phyloP scores from a whole-genome alignment of 2,113 vertebrate genomes.

The Caretta caretta region DNA sequence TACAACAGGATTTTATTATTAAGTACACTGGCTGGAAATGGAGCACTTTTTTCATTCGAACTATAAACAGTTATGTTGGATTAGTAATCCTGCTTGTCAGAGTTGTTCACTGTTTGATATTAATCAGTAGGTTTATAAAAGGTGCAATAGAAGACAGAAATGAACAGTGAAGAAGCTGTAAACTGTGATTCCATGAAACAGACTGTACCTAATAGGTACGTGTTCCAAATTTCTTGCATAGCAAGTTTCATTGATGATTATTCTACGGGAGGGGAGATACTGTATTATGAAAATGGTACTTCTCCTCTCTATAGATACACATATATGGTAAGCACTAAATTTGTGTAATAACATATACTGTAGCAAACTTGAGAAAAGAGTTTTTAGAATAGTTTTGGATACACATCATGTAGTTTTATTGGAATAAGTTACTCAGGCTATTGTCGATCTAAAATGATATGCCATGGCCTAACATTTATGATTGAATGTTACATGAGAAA shows the following conservation, averaged over 20 bases:
- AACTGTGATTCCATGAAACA: slow-evolving; percentile 76
- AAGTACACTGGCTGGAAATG: slow-evolving; percentile 81
- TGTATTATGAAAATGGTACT: slow-evolving; percentile 29
- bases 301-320: neutral
- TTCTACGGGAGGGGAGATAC: neutral
- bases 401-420: neutral
- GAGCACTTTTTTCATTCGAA: slow-evolving; percentile 82
- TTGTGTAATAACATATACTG: neutral
- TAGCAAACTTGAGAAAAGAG: slow-evolving; percentile 13
- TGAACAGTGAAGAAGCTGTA: slow-evolving; percentile 76
- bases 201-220: slow-evolving; percentile 38
- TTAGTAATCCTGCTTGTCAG: slow-evolving; percentile 88
- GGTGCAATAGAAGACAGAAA: slow-evolving; percentile 77
- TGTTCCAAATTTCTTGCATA: slow-evolving; percentile 55
- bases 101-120: slow-evolving; percentile 84
- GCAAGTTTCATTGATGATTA: slow-evolving; percentile 59
- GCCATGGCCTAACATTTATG: slow-evolving; percentile 16
- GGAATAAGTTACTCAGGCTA: neutral
- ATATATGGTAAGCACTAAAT: too few species aligned
- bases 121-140: slow-evolving; percentile 88
- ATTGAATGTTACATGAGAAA: slow-evolving; percentile 55
- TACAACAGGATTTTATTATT: slow-evolving; percentile 85
- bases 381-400: neutral
- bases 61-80: slow-evolving; percentile 87
- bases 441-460: neutral